Base-by-base conservation (phyloP, 2,797 vertebrate species). In the Chaenodraco wilsoni region DNA sequence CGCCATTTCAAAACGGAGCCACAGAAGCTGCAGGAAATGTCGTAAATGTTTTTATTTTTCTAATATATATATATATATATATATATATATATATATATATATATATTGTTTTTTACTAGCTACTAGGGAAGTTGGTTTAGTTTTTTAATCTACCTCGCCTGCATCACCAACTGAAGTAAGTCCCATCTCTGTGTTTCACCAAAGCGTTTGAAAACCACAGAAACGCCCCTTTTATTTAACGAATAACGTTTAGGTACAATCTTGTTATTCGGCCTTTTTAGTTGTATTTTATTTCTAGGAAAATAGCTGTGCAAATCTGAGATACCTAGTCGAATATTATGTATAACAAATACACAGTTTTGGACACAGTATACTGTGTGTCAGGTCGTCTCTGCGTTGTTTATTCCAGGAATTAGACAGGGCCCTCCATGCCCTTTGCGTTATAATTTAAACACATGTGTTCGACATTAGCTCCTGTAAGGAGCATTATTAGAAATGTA, bases 1-100 rank as follows among this genome's bases (percentile, higher is more conserved):
- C 89, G 93, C 94, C 92, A 94, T 94, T 93, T 90, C 82, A 87
- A 91, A 84, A 50, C 73, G 49, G 37, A 78, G 44, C 58, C 17
- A 12, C 16, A 52, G 16, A 27, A 48, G 65, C 19, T 21, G 41
- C 16, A 8, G 31, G 62, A 50, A 37, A 8, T 78, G 84, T 88
- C 84, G 23, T 27, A 81, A 84, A 0, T 61, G 64, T 76, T 81
- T 80, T 48, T 69, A 54, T 83, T 72, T 72, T 88, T 79, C 23
- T 77, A 73, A 62, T 10, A 74, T 54, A 83, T 63, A 15, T 46
- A 81, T 82, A 79, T 87, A 74, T 54, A 83, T 63, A 15, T 46
- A 81, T 82, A 79, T 87, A n/a, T n/a, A n/a, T n/a, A n/a, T n/a
- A n/a, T n/a, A n/a, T n/a, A n/a, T n/a, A n/a, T n/a, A n/a, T n/a